phyloP scores from a whole-genome alignment of 2,888 invertebrate species.

The Entomobrya multifasciata region DNA sequence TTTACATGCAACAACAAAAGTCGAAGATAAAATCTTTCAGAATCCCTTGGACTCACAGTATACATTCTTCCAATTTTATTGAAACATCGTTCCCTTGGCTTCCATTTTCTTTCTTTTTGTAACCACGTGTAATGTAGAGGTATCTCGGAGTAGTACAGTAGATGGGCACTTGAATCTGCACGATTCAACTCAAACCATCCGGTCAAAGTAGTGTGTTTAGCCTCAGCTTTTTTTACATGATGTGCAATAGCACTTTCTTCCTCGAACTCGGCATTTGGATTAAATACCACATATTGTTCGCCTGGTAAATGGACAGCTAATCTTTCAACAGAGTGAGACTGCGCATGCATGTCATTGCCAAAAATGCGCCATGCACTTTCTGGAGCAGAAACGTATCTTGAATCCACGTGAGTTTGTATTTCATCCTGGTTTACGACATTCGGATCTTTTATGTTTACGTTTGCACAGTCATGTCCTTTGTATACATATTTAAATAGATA shows the following conservation, averaged over 20 bases:
- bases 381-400: constrained; percentile 80
- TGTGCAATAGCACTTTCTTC: neutral
- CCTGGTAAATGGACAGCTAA: constrained; percentile 81
- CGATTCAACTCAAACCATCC: constrained; percentile 79
- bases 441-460: too few relatives aligned
- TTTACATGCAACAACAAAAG: constrained; percentile 71
- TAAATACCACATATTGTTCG: constrained; percentile 75
- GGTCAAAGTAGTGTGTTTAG: constrained; percentile 74
- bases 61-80: constrained; percentile 78
- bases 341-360: constrained; percentile 80
- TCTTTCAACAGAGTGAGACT: constrained; percentile 80
- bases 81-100: constrained; percentile 51
- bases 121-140: constrained; percentile 73
- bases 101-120: constrained; percentile 71
- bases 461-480: too few relatives aligned
- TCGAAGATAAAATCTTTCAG: constrained; percentile 78
- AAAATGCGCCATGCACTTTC: constrained; percentile 80
- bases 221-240: constrained; percentile 62
- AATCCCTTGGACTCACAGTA: constrained; percentile 76
- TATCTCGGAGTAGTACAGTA: constrained; percentile 76
- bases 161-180: constrained; percentile 63
- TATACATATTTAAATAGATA: too few relatives aligned
- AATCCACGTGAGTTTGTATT: too few relatives aligned
- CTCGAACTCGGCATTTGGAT: constrained; percentile 46
- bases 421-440: too few relatives aligned